Conservation (phyloP, 1,140 invertebrate species). For the Nymphalis io region DNA sequence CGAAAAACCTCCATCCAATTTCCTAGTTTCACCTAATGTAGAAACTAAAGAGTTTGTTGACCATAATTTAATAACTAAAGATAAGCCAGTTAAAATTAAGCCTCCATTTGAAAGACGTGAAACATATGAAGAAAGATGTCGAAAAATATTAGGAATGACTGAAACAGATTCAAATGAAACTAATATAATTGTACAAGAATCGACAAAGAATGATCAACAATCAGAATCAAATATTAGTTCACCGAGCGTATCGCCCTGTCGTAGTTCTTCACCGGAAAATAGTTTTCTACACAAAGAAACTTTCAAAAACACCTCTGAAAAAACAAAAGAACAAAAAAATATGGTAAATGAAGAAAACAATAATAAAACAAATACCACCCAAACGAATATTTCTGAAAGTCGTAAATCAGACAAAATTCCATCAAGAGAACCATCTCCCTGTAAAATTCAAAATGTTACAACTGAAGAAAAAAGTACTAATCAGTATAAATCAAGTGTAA, state of each 20-base stretch:
- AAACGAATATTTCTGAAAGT: conserved; percentile 29
- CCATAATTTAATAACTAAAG: conserved; percentile 58
- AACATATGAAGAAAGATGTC: conserved; percentile 86
- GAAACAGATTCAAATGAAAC: conserved; percentile 63
- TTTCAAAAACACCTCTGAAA: conserved; percentile 6
- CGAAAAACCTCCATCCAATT: conserved; percentile 70
- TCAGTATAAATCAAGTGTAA: background rate
- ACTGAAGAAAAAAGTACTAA: background rate
- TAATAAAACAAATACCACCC: conserved; percentile 1
- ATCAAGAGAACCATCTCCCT: conserved; percentile 48
- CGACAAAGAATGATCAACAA: conserved; percentile 39
- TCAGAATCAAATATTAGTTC: conserved; percentile 40
- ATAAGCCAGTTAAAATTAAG: conserved; percentile 59
- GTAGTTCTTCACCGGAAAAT: conserved; percentile 54
- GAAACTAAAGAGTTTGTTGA: conserved; percentile 51
- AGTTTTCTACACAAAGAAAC: conserved; percentile 1
- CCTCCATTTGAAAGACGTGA: conserved; percentile 82
- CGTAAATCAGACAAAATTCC: conserved; percentile 32
- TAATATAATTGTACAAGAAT: conserved; percentile 36
- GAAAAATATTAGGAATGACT: conserved; percentile 84
- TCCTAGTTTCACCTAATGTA: conserved; percentile 62
- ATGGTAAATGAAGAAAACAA: background rate
- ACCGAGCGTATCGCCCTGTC: conserved; percentile 56
- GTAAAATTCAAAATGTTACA: conserved; percentile 20
- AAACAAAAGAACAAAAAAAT: conserved; percentile 15